Evolutionary conservation across 2,113 vertebrate genomes (phyloP).

Genomic region (Oceanites oceanicus): DNA sequence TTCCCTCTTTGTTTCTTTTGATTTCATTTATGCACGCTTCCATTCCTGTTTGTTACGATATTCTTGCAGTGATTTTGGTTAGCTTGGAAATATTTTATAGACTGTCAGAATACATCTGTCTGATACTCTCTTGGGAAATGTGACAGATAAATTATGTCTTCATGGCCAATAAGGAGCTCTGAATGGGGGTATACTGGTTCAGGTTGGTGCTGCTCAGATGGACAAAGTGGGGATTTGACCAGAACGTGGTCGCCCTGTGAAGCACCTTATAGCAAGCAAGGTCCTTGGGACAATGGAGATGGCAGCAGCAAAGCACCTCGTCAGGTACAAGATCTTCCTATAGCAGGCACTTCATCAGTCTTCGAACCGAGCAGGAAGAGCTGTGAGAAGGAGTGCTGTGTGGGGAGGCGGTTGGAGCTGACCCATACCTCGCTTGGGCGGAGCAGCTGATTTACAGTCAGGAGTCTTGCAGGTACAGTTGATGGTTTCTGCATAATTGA

Average conservation of each 20-base stretch:
- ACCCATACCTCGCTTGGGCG: accelerated
- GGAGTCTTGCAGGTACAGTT: accelerated
- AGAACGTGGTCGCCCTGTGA: background rate
- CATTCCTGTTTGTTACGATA: background rate
- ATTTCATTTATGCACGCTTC: background rate
- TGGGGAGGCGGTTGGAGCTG: accelerated
- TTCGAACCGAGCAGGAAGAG: background rate
- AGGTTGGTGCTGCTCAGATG: background rate
- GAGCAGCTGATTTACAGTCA: background rate
- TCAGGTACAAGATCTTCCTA: background rate
- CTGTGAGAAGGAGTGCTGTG: background rate
- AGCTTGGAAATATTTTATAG: background rate
- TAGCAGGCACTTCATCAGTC: background rate
- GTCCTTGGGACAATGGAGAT: background rate
- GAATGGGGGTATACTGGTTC: background rate
- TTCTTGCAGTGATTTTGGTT: background rate
- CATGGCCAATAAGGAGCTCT: background rate
- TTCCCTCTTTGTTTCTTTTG: background rate
- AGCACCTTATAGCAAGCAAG: background rate
- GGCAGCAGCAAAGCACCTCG: background rate
- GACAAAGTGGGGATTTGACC: background rate
- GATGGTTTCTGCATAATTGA: background rate
- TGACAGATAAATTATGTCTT: background rate
- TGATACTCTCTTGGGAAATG: background rate
- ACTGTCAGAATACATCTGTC: background rate